Evolutionary conservation across 2,888 invertebrate genomes (phyloP).

Genomic region (Proisotoma minuta): DNA sequence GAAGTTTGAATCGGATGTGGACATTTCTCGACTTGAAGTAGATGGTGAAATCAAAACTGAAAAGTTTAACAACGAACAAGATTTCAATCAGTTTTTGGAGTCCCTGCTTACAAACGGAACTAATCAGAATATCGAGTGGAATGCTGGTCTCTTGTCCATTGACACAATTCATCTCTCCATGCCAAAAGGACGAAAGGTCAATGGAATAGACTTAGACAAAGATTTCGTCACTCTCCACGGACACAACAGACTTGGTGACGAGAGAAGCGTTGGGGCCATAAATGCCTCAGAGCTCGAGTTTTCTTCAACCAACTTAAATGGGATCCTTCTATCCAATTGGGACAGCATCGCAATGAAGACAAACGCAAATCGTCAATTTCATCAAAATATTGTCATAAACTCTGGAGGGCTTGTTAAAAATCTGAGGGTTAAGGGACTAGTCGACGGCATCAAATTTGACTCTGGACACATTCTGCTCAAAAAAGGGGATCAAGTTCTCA

Average conservation of each 20-base stretch:
- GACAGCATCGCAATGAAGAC: constrained; percentile 11
- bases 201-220: constrained; percentile 14
- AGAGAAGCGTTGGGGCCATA: neutral
- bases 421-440: constrained; percentile 32
- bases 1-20: constrained; percentile 7
- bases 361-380: constrained; percentile 2
- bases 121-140: constrained; percentile 1
- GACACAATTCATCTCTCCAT: neutral
- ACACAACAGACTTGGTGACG: constrained; percentile 16
- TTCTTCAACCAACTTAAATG: too few species aligned
- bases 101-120: constrained; percentile 8
- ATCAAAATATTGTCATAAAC: neutral
- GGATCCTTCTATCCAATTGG: constrained; percentile 35
- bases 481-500: constrained; percentile 19
- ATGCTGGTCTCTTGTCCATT: neutral
- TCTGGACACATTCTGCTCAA: constrained; percentile 13
- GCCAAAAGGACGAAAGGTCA: neutral
- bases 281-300: too few species aligned
- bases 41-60: constrained; percentile 9
- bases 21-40: neutral
- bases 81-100: constrained; percentile 4
- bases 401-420: too few species aligned
- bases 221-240: constrained; percentile 29
- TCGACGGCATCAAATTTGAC: constrained; percentile 26
- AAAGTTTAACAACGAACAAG: constrained; percentile 23